Percentiles rank a stretch among this genome's conserved stretches.
phyloP scores from a whole-genome alignment of 2,888 invertebrate genomes.

The Digitonthophagus gazella region DNA sequence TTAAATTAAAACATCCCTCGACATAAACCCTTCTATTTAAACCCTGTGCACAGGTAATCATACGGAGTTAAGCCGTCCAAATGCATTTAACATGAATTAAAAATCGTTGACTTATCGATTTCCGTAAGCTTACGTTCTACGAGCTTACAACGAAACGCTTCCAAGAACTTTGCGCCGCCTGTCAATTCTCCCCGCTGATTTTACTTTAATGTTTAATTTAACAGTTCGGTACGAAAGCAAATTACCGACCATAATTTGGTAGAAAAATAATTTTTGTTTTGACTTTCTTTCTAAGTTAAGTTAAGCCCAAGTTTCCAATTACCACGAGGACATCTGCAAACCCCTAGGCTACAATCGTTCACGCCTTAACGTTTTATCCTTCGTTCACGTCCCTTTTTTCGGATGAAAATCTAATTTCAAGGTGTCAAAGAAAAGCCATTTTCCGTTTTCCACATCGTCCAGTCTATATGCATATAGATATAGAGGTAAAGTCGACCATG shows the following conservation, averaged over 20 bases:
- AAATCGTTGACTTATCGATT: slow-evolving; percentile 10
- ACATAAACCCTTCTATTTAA: not conserved
- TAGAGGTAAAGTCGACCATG: slow-evolving; percentile 45
- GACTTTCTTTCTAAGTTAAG: slow-evolving; percentile 4
- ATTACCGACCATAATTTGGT: not conserved
- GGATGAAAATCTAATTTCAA: slow-evolving; percentile 54
- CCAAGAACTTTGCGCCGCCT: not conserved
- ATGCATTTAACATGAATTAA: slow-evolving; percentile 10
- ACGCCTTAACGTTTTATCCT: slow-evolving; percentile 48
- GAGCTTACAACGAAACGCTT: not conserved
- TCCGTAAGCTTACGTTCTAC: not conserved
- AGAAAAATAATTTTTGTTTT: slow-evolving; percentile 1
- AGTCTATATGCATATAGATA: slow-evolving; percentile 49
- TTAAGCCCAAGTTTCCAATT: not conserved
- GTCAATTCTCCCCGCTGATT: slow-evolving; percentile 11
- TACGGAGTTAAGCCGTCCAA: not conserved
- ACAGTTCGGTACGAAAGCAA: not conserved
- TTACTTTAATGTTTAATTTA: slow-evolving; percentile 13
- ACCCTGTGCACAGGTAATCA: not conserved
- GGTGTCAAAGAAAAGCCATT: slow-evolving; percentile 56
- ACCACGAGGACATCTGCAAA: not conserved
- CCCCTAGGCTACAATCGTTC: not conserved
- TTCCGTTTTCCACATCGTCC: slow-evolving; percentile 48
- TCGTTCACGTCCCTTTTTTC: slow-evolving; percentile 32
- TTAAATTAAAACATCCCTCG: not conserved